Evolutionary conservation across 2,888 invertebrate species (phyloP).

Genomic region (Sicus ferrugineus): DNA sequence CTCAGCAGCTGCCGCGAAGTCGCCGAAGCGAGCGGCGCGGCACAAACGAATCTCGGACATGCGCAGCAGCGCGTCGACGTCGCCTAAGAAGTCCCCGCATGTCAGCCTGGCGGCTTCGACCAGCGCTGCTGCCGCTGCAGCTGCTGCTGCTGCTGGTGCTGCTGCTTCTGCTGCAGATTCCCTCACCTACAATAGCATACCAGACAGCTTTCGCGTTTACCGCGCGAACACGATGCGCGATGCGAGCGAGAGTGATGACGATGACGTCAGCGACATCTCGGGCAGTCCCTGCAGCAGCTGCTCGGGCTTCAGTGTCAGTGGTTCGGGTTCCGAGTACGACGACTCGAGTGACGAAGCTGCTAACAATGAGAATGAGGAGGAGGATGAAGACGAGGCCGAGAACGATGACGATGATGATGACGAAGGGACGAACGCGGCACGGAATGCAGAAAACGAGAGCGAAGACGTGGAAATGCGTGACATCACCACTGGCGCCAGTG

Average conservation of each 20-base stretch:
- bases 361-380: constrained; percentile 46
- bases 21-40: constrained; percentile 59
- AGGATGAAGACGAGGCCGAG: constrained; percentile 41
- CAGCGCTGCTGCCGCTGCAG: constrained; percentile 38
- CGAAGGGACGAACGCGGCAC: constrained; percentile 1
- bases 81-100: constrained; percentile 60
- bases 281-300: constrained; percentile 65
- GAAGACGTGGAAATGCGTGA: constrained; percentile 29
- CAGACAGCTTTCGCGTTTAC: constrained; percentile 69
- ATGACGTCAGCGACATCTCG: constrained; percentile 55
- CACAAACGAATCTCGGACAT: constrained; percentile 58
- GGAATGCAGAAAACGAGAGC: constrained; percentile 34
- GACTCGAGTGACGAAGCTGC: constrained; percentile 62
- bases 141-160: constrained; percentile 33
- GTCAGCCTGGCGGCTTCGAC: constrained; percentile 24
- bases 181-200: constrained; percentile 48
- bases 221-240: constrained; percentile 64
- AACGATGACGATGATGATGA: constrained; percentile 36
- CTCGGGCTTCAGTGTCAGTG: constrained; percentile 61
- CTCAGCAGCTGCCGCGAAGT: constrained; percentile 50
- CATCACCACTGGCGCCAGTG: constrained; percentile 28
- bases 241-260: constrained; percentile 63
- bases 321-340: constrained; percentile 61
- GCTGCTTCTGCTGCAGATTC: constrained; percentile 33
- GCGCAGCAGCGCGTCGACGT: constrained; percentile 55